Conservation (phyloP, 2,888 invertebrate genomes). For the Cheilosia urbana region DNA sequence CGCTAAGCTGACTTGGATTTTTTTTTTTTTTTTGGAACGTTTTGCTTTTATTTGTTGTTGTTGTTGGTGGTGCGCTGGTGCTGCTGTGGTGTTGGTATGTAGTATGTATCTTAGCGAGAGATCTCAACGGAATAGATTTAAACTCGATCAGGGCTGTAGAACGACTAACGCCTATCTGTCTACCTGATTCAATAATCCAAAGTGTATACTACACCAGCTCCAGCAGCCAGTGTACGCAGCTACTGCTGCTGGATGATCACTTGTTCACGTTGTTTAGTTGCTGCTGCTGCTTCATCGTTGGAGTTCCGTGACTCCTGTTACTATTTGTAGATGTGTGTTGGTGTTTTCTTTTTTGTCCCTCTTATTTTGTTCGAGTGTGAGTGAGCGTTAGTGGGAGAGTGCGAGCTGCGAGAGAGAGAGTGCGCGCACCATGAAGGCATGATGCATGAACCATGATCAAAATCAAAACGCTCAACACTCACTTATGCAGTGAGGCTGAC, state of each 20-base stretch:
- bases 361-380: constrained; percentile 30
- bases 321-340: constrained; percentile 59
- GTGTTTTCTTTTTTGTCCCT: constrained; percentile 47
- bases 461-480: constrained; percentile 47
- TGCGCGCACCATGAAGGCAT: constrained; percentile 23
- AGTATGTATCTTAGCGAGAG: constrained; percentile 67
- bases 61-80: constrained; percentile 45
- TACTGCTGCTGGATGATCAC: constrained; percentile 76
- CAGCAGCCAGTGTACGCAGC: constrained; percentile 75
- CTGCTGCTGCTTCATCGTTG: constrained; percentile 74
- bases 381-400: constrained; percentile 45
- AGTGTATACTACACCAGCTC: constrained; percentile 75
- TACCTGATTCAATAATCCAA: constrained; percentile 83
- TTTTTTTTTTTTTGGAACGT: constrained; percentile 23
- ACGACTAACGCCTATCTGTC: constrained; percentile 84
- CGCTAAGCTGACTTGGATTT: constrained; percentile 57
- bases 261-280: constrained; percentile 74
- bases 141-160: constrained; percentile 84
- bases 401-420: constrained; percentile 65
- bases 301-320: constrained; percentile 76
- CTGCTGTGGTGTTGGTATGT: constrained; percentile 57
- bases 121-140: constrained; percentile 81
- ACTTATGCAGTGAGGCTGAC: constrained; percentile 48
- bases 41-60: constrained; percentile 66
- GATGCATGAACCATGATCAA: constrained; percentile 8